Evolutionary conservation across 2,797 vertebrate genomes (phyloP), one percentile per base, ranked within the genome.

Genomic region (Hypotaenidia philippensis): DNA sequence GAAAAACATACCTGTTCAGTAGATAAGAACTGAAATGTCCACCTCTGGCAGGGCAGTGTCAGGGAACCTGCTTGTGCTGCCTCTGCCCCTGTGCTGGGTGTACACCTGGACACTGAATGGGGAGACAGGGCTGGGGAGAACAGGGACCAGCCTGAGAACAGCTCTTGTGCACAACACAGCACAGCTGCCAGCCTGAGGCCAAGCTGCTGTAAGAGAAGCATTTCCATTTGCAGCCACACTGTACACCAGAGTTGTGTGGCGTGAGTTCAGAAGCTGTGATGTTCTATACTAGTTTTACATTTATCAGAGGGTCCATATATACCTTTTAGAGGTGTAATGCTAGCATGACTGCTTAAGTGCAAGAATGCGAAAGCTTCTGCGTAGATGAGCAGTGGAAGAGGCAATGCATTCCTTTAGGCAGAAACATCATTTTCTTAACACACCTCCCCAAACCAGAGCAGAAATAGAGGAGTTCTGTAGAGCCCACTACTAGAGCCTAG

Each of bases 91-190:
- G 38, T 21, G 19, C 59, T 44, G 72, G 45, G 31, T 13, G 2
- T 17, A 10, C 5, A 5, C 17, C 26, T 3, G 1, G 9, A 19
- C 36, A 45, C 13, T 2, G 4, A 64, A 23, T 1, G 0, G 2
- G 12, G 12, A 27, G 38, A 3, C 31, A 41, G 11, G 45, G 38
- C n/a, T 71, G 66, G 56, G 31, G 23, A 75, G 11, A n/a, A n/a
- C 21, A 13, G 52, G 47, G 34, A 72, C 59, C 32, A 57, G 56
- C 41, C 66, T 74, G 71, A 60, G 45, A 36, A 36, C 32, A 74
- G 64, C 44, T 80, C 40, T 70, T 81, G 40, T 86, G 69, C n/a
- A 69, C 55, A 61, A 1, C 47, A 80, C 69, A 89, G 49, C 71
- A 26, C 79, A 78, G 1, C 52, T 65, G 47, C 47, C 70, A 61